A percentile compares a stretch with the other conserved stretches of the same genome.
Evolutionary conservation across 2,797 vertebrate genomes (phyloP).

Genomic region (Lates japonicus): DNA sequence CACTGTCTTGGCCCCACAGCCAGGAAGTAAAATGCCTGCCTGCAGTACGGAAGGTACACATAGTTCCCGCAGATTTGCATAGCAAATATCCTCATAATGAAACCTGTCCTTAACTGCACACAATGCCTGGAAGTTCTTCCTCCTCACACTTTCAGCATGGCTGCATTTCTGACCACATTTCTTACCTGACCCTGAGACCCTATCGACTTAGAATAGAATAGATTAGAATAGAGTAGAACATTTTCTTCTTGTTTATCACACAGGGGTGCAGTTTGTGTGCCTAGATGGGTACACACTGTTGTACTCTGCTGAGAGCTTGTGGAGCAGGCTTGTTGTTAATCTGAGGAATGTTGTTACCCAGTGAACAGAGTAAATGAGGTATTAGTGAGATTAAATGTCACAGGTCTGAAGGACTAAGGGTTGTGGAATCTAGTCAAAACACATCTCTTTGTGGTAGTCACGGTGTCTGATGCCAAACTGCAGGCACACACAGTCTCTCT

Average conservation of each 20-base stretch:
- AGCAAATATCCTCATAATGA: constrained; percentile 68
- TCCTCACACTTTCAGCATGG: neutral
- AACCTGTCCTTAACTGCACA: constrained; percentile 40
- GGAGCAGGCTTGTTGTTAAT: constrained; percentile 73
- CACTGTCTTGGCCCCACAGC: constrained; percentile 34
- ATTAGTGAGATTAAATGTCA: constrained; percentile 83
- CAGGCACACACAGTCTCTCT: constrained; percentile 1
- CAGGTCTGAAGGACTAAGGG: constrained; percentile 80
- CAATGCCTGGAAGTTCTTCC: constrained; percentile 25
- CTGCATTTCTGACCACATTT: neutral
- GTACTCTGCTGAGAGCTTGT: constrained; percentile 50
- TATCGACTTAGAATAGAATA: constrained; percentile 14
- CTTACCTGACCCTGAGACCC: constrained; percentile 13
- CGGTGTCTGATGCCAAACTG: constrained; percentile 63
- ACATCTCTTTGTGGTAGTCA: constrained; percentile 73
- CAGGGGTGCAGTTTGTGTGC: constrained; percentile 41
- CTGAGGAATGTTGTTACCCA: constrained; percentile 81
- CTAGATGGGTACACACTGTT: constrained; percentile 47
- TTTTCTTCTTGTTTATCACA: constrained; percentile 41
- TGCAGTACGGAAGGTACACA: constrained; percentile 49
- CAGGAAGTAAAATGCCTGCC: constrained; percentile 55
- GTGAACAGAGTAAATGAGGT: constrained; percentile 81
- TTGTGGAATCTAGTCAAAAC: constrained; percentile 81
- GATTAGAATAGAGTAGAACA: constrained; percentile 24
- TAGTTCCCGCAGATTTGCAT: constrained; percentile 68